A percentile compares a stretch with the other conserved stretches of the same genome.
These are phyloP conservation scores for Aradophagus sp. DNA, from an alignment of 1,140 invertebrate species.

Conservation along the genomic window DNA sequence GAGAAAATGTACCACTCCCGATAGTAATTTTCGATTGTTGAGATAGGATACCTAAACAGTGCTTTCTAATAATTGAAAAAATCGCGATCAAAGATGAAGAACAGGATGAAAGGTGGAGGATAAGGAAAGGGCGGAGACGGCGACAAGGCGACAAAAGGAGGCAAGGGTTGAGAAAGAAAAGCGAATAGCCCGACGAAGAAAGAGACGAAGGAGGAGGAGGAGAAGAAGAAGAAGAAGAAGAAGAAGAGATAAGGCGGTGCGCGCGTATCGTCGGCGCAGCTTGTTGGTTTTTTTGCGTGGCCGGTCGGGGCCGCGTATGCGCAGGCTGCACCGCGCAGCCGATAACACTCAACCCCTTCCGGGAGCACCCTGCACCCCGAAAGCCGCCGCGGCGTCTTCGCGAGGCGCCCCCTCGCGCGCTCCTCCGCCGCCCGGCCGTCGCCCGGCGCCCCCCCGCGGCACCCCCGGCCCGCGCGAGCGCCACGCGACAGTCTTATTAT, in stretches of 20 bases:
- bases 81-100: too few species aligned
- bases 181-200: too few species aligned
- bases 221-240: slow-evolving; percentile 18
- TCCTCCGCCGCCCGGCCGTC: too few species aligned
- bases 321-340: slow-evolving; percentile 72
- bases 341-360: slow-evolving; percentile 49
- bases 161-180: slow-evolving; percentile 12
- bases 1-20: too few species aligned
- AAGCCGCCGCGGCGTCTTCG: slow-evolving; percentile 30
- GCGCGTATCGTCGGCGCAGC: slow-evolving; percentile 14
- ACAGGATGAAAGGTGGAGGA: too few species aligned
- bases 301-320: slow-evolving; percentile 39
- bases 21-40: too few species aligned
- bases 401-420: slow-evolving; percentile 26
- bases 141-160: too few species aligned
- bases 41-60: too few species aligned
- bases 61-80: too few species aligned
- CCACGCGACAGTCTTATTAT: too few species aligned
- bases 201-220: background rate
- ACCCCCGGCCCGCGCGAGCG: slow-evolving; percentile 22
- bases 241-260: slow-evolving; percentile 9
- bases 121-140: too few species aligned
- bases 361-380: slow-evolving; percentile 25
- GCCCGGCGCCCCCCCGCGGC: too few species aligned
- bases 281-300: slow-evolving; percentile 25